These are phyloP conservation scores for Pecten maximus DNA, from an alignment of 2,888 invertebrate genomes.

Conservation along the genomic window DNA sequence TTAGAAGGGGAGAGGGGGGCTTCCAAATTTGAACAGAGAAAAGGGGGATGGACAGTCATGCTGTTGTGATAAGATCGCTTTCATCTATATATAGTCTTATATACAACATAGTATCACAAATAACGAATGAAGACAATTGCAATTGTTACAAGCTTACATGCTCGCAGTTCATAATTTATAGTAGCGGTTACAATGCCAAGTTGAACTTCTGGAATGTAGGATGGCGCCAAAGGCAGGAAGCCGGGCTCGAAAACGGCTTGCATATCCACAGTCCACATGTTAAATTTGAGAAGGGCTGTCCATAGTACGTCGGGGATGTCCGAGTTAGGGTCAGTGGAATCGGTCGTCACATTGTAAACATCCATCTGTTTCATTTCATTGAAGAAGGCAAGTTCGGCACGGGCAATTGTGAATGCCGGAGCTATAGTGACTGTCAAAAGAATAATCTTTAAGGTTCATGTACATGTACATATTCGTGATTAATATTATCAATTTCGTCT, in stretches of 20 bases:
- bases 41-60: no score
- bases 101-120: no score
- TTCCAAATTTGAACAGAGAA: no score
- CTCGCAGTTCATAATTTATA: not conserved
- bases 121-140: no score
- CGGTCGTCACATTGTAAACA: constrained; percentile 40
- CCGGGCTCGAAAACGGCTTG: not conserved
- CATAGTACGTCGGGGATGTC: not conserved
- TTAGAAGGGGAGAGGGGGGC: no score
- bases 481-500: no score
- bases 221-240: not conserved
- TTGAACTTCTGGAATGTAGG: not conserved
- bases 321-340: not conserved
- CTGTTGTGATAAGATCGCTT: no score
- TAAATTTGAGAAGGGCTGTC: not conserved
- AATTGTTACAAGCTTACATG: not conserved
- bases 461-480: no score
- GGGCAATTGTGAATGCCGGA: constrained; percentile 36
- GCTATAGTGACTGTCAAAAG: not conserved
- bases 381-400: constrained; percentile 36
- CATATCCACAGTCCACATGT: not conserved
- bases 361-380: constrained; percentile 38
- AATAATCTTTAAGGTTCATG: no score
- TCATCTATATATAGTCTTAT: no score
- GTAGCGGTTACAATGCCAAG: not conserved